Evolutionary conservation across 2,113 vertebrate genomes (phyloP).

Genomic region (Dasypus novemcinctus): DNA sequence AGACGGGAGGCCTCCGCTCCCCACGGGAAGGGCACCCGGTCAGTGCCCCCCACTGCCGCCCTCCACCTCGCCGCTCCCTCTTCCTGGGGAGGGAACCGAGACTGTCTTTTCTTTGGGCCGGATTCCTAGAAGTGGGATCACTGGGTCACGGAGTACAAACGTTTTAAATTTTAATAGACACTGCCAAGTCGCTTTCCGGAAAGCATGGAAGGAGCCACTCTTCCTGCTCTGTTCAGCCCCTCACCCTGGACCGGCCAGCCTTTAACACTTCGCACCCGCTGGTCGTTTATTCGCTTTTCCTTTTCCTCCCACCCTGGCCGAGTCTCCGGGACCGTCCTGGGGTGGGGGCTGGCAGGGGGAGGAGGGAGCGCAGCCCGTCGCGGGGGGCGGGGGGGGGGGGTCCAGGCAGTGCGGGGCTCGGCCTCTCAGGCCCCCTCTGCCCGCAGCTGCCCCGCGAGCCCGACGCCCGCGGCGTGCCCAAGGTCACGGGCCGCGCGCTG

Average conservation of each 20-base stretch:
- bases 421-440: neutral
- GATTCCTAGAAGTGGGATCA: slow-evolving; percentile 44
- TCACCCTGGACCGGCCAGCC: neutral
- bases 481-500: slow-evolving; percentile 53
- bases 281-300: neutral
- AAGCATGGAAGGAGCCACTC: neutral
- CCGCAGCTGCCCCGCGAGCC: neutral
- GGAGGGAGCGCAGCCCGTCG: neutral
- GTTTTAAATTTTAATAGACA: neutral
- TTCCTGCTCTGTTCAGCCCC: neutral
- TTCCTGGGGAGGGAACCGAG: neutral
- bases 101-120: neutral
- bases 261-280: neutral
- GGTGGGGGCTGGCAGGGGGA: neutral
- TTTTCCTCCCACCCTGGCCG: neutral
- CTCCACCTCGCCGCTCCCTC: too few relatives aligned
- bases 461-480: neutral
- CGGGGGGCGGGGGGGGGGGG: neutral
- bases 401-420: neutral
- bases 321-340: neutral
- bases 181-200: slow-evolving; percentile 49
- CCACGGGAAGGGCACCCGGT: too few relatives aligned
- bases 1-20: too few relatives aligned
- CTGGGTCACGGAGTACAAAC: neutral
- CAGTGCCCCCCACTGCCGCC: too few relatives aligned